Evolutionary conservation across 2,888 invertebrate genomes (phyloP).

Genomic region (Heterodera filipjevi): DNA sequence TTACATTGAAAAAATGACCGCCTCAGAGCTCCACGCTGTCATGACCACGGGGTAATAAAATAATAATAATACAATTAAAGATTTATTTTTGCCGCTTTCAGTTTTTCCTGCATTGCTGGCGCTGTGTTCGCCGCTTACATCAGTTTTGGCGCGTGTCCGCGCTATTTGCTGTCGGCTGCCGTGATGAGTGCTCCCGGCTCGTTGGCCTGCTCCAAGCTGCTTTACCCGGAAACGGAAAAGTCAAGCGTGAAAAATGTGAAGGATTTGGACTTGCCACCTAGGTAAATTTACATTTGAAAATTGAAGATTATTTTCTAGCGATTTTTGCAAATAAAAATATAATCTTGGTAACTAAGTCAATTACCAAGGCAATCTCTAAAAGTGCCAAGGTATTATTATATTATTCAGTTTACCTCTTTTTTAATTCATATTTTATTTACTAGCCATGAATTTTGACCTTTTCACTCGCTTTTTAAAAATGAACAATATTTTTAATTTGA

Average conservation of each 20-base stretch:
- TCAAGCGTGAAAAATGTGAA: slow-evolving; percentile 71
- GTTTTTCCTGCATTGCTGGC: slow-evolving; percentile 88
- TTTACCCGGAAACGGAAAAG: slow-evolving; percentile 85
- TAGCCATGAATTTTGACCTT: no score
- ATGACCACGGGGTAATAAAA: slow-evolving; percentile 79
- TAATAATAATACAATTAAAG: no score
- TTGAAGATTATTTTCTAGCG: not conserved
- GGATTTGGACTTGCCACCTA: slow-evolving; percentile 73
- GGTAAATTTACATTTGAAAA: not conserved
- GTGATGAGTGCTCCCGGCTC: slow-evolving; percentile 95
- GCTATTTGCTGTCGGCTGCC: slow-evolving; percentile 86
- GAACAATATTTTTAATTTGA: no score
- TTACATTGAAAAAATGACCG: slow-evolving; percentile 80
- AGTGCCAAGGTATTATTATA: no score
- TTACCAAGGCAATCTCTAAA: no score
- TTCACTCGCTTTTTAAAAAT: no score
- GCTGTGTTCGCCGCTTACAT: slow-evolving; percentile 90
- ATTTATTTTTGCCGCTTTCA: not conserved
- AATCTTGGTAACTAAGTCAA: no score
- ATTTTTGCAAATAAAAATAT: no score
- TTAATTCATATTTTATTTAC: no score
- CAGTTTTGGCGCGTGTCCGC: slow-evolving; percentile 75
- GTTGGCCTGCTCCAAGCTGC: slow-evolving; percentile 83
- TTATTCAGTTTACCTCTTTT: no score
- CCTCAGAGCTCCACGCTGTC: slow-evolving; percentile 84